Evolutionary conservation across 2,797 vertebrate species (phyloP).

Genomic region (Orientallactaga sibirica): DNA sequence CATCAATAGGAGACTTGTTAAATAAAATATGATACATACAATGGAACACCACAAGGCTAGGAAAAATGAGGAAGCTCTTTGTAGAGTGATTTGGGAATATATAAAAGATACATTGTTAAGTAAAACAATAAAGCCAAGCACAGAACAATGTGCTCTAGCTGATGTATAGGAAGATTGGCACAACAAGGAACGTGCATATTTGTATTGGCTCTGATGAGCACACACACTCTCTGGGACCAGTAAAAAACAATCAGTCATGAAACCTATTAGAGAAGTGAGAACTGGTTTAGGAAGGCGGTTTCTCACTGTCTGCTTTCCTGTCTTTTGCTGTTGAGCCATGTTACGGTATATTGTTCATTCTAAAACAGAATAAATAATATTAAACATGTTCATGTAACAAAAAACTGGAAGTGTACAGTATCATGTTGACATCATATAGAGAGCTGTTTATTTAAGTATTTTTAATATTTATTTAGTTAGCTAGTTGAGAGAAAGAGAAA

Average conservation of each 20-base stretch:
- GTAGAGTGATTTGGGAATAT: neutral
- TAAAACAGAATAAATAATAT: neutral
- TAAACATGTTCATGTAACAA: slow-evolving; percentile 16
- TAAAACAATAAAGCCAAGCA: slow-evolving; percentile 23
- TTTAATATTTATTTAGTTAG: no score
- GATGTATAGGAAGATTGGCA: slow-evolving; percentile 5
- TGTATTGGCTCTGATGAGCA: neutral
- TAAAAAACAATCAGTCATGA: slow-evolving; percentile 19
- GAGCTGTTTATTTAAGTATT: neutral
- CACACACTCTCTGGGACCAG: neutral
- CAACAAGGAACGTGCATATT: neutral
- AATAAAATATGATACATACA: slow-evolving; percentile 35
- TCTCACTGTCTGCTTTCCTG: neutral
- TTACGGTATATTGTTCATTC: neutral
- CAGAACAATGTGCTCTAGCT: neutral
- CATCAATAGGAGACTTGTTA: neutral
- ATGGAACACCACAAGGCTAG: neutral
- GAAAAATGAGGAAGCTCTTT: slow-evolving; percentile 48
- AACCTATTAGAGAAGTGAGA: neutral
- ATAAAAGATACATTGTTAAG: slow-evolving; percentile 56
- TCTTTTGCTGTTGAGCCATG: slow-evolving; percentile 10
- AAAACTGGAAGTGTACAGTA: neutral
- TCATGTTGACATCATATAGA: neutral
- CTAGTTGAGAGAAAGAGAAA: no score
- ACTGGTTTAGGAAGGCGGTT: neutral